Evolutionary conservation across 2,797 vertebrate species (phyloP), one percentile per base, ranked within the genome.

Genomic region (Novumbra hubbsi): DNA sequence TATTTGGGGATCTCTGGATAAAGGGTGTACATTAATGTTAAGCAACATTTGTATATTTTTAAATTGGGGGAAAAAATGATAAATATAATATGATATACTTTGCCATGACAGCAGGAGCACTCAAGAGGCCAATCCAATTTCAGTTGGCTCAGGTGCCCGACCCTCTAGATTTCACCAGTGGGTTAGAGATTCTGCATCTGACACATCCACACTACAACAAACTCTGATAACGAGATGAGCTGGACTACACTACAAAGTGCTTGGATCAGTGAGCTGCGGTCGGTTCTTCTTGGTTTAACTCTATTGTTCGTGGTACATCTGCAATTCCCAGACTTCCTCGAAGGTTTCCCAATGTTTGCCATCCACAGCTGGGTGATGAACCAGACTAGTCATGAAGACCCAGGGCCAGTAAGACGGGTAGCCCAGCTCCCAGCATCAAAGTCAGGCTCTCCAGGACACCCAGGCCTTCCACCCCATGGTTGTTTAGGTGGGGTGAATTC

Each of bases 361-460:
- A 45, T 45, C 9, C 11, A 45, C 9, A 45, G 11, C 41, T 63
- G 24, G 28, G 27, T 28, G 62, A 30, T 2, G 24, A 63, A 63
- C 11, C 12, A 15, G 15, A 30, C 91, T 76, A 93, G 77, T 93
- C 86, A 5, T 80, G 88, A 34, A 93, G 76, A 52, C 87, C 88
- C 2, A 93, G 81, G 14, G 92, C 85, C 68, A 95, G 81, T 16
- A 94, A 75, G 12, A 92, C 84, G 0, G 64, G 92, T 5, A 95
- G 73, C 4, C 84, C 91, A 0, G 92, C 76, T 16, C 95, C 95
- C 0, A 91, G 55, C 64, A 95, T 80, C 21, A 95, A 88, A 28
- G 87, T 78, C 75, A 93, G 78, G 85, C 92, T 94, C 86, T 94
- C 91, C 45, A 91, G 72, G 57, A 90, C 41, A 7, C 93, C 91